These are phyloP conservation scores for Coilia nasus DNA, from an alignment of 2,797 vertebrate genomes.

Conservation along the genomic window DNA sequence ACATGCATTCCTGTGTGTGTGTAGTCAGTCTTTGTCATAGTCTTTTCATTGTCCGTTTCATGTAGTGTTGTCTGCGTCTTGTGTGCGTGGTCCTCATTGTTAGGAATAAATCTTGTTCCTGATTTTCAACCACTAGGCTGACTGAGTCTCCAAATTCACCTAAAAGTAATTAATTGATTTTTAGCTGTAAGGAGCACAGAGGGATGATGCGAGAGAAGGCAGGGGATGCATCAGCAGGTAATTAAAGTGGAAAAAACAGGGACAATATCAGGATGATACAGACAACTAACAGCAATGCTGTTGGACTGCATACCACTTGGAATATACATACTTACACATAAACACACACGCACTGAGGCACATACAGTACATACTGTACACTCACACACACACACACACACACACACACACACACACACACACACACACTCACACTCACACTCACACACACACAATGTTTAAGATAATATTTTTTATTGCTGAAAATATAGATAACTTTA, in stretches of 20 bases:
- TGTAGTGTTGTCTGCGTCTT: slow-evolving; percentile 7
- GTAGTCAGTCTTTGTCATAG: no score
- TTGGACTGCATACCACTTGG: slow-evolving; percentile 13
- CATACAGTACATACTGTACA: no score
- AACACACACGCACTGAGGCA: no score
- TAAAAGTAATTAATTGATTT: no score
- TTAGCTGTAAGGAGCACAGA: not conserved
- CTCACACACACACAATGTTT: not conserved
- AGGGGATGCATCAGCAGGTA: not conserved
- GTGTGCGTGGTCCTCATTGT: no score
- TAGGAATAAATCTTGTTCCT: no score
- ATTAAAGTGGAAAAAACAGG: not conserved
- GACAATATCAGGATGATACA: not conserved
- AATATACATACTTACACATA: not conserved
- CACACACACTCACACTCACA: not conserved
- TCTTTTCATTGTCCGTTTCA: no score
- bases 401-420: not conserved
- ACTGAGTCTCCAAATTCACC: no score
- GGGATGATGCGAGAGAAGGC: not conserved
- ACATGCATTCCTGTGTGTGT: no score
- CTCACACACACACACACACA: not conserved
- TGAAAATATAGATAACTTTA: no score
- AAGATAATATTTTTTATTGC: no score
- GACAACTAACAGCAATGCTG: slow-evolving; percentile 3
- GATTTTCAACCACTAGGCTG: no score